phyloP scores from a whole-genome alignment of 2,888 invertebrate species.

The Maniola hyperantus region DNA sequence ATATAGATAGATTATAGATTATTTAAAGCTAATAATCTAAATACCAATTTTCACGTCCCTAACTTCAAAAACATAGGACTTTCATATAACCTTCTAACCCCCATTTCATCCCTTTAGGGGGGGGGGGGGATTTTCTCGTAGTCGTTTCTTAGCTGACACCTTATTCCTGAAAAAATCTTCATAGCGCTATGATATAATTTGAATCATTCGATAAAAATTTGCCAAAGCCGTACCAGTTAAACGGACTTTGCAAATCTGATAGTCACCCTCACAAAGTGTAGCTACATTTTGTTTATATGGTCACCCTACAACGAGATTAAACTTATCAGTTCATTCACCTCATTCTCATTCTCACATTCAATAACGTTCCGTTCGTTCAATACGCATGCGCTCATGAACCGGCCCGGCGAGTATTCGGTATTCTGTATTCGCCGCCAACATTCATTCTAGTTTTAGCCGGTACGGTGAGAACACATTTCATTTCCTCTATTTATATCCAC shows the following conservation, averaged over 20 bases:
- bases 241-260: background rate
- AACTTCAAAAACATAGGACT: no score
- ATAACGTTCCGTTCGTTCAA: conserved; percentile 47
- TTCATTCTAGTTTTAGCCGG: conserved; percentile 67
- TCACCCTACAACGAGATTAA: conserved; percentile 19
- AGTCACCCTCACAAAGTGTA: background rate
- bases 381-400: conserved; percentile 43
- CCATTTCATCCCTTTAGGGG: no score
- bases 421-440: conserved; percentile 34
- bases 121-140: no score
- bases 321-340: conserved; percentile 44
- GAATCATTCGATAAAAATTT: no score
- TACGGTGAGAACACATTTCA: conserved; percentile 47
- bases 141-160: no score
- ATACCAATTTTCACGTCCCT: no score
- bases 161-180: background rate
- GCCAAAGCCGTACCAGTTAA: background rate
- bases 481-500: conserved; percentile 36
- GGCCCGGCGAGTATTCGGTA: conserved; percentile 37
- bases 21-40: no score
- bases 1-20: no score
- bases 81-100: no score
- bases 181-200: background rate
- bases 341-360: conserved; percentile 44
- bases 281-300: background rate